Percentiles rank a stretch among this genome's conserved stretches.
These are phyloP conservation scores for Lutjanus campechanus DNA, from an alignment of 2,797 vertebrate species.

Conservation along the genomic window DNA sequence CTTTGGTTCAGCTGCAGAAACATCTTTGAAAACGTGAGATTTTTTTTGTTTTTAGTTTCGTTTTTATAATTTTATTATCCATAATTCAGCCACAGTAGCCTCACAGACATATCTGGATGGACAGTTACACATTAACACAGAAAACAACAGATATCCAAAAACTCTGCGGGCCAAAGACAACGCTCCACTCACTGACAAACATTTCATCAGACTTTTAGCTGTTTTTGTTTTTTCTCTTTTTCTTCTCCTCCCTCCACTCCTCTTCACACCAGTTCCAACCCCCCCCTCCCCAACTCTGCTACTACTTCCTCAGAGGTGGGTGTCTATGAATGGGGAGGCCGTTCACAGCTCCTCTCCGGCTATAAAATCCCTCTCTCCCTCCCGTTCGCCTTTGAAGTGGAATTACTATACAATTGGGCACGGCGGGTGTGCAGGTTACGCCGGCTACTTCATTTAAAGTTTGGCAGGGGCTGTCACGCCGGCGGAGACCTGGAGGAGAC, in stretches of 20 bases:
- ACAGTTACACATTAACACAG: slow-evolving; percentile 65
- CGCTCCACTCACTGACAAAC: slow-evolving; percentile 17
- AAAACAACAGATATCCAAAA: slow-evolving; percentile 38
- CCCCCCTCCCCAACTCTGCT: not conserved
- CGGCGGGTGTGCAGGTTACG: slow-evolving; percentile 84
- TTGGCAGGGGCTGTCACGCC: slow-evolving; percentile 76
- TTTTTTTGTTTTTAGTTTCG: not conserved
- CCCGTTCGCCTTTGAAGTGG: slow-evolving; percentile 84
- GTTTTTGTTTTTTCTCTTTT: not conserved
- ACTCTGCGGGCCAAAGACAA: not conserved
- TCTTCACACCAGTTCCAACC: slow-evolving; percentile 14
- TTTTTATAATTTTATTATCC: slow-evolving; percentile 33
- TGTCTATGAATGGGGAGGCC: slow-evolving; percentile 63
- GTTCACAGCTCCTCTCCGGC: slow-evolving; percentile 70
- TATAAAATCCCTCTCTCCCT: slow-evolving; percentile 62
- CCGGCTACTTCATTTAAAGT: slow-evolving; percentile 84
- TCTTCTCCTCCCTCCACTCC: not conserved
- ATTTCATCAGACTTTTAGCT: slow-evolving; percentile 40
- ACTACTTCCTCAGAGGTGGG: slow-evolving; percentile 63
- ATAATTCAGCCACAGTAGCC: slow-evolving; percentile 47
- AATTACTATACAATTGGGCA: slow-evolving; percentile 85
- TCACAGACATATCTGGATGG: slow-evolving; percentile 1
- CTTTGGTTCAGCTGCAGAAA: slow-evolving; percentile 16
- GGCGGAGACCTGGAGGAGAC: slow-evolving; percentile 48
- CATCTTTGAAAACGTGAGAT: not conserved